Conservation (phyloP, 2,113 vertebrate genomes). For the Urocitellus parryii region DNA sequence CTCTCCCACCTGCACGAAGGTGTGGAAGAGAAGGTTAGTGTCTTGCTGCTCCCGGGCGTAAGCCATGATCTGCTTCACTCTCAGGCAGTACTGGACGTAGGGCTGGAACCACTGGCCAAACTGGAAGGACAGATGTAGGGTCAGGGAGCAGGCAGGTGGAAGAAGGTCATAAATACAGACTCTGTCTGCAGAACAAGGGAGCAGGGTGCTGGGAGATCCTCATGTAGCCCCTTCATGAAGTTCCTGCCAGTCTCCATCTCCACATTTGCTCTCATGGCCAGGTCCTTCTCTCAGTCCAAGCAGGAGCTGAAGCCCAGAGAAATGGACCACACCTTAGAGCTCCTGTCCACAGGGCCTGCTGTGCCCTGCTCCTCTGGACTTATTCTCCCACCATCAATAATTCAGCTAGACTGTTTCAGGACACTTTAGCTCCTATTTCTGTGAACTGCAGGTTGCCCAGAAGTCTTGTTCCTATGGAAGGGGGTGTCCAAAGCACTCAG, state of each 20-base stretch:
- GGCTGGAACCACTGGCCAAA: constrained; percentile 87
- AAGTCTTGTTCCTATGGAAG: neutral
- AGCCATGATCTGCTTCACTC: constrained; percentile 88
- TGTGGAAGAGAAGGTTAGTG: constrained; percentile 86
- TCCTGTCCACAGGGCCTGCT: neutral
- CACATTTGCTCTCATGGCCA: neutral
- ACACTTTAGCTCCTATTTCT: constrained; percentile 56
- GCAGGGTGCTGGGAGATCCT: neutral
- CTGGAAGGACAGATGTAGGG: constrained; percentile 73
- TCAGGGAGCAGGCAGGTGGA: neutral
- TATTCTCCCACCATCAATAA: constrained; percentile 63
- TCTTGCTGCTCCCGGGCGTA: constrained; percentile 88
- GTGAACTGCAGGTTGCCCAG: neutral
- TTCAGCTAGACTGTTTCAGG: constrained; percentile 35
- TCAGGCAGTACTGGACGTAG: constrained; percentile 90
- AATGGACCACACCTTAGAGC: neutral
- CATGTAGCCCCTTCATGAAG: neutral
- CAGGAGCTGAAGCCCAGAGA: neutral
- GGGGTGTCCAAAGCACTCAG: neutral
- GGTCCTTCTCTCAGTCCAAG: neutral
- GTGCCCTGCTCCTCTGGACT: neutral
- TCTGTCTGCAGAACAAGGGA: neutral
- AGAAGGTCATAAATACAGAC: neutral
- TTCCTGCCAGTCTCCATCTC: neutral
- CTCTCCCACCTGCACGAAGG: constrained; percentile 86